phyloP scores from a whole-genome alignment of 2,797 vertebrate species.

The Etheostoma nigrum region DNA sequence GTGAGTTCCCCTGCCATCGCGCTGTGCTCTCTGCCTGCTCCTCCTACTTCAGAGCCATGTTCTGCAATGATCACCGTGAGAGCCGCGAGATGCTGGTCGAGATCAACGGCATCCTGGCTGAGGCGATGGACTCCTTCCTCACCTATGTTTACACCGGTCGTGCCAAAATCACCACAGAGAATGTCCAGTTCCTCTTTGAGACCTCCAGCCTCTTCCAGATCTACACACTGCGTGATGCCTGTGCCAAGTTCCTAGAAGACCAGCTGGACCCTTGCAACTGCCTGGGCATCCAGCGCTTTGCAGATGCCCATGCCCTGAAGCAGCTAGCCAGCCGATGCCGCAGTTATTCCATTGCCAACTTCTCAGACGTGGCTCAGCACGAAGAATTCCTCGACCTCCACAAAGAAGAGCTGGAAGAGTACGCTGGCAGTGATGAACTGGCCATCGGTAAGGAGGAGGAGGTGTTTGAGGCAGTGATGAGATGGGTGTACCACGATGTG shows the following conservation, averaged over 20 bases:
- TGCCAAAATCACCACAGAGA: constrained; percentile 96
- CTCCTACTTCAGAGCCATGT: constrained; percentile 99
- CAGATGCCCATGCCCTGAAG: constrained; percentile 94
- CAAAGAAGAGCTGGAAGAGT: constrained; percentile 94
- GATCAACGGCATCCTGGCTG: constrained; percentile 96
- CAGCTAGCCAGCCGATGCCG: constrained; percentile 94
- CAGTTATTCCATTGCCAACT: constrained; percentile 91
- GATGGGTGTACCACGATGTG: constrained; percentile 93
- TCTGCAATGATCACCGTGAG: constrained; percentile 97
- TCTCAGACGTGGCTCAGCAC: constrained; percentile 94
- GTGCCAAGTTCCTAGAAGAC: constrained; percentile 97
- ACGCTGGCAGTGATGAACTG: constrained; percentile 93
- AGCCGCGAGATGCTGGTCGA: constrained; percentile 98
- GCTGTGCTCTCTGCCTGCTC: constrained; percentile 97
- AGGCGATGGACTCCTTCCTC: constrained; percentile 98
- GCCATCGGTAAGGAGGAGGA: constrained; percentile 93
- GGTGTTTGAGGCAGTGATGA: constrained; percentile 97
- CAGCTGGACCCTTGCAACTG: constrained; percentile 98
- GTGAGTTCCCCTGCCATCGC: constrained; percentile 96
- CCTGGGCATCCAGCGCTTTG: constrained; percentile 97
- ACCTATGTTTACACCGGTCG: constrained; percentile 97
- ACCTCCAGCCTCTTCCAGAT: constrained; percentile 99
- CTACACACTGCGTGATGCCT: constrained; percentile 91
- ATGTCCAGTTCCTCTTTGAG: constrained; percentile 97
- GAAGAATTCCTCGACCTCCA: constrained; percentile 96